These are phyloP conservation scores for Eulithis testata DNA, from an alignment of 2,888 invertebrate species.

Conservation along the genomic window DNA sequence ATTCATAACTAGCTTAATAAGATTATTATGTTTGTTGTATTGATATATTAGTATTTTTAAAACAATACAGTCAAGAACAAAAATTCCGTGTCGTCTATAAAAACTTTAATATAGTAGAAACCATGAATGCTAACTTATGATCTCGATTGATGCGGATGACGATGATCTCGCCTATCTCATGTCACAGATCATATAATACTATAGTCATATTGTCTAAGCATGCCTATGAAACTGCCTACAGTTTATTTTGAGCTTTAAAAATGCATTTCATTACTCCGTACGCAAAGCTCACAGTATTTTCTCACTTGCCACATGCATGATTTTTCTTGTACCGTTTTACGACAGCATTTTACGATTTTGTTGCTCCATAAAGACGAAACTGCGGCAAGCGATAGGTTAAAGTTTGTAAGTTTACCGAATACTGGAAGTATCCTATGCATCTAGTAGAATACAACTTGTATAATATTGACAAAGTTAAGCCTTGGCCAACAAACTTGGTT, in stretches of 20 bases:
- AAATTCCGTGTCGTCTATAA: too few species aligned
- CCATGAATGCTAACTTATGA: too few species aligned
- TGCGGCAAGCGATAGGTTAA: constrained; percentile 36
- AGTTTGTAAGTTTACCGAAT: constrained; percentile 36
- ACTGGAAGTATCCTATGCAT: constrained; percentile 20
- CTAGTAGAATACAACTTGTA: constrained; percentile 8
- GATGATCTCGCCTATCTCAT: too few species aligned
- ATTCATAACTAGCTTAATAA: constrained; percentile 20
- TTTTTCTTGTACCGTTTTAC: constrained; percentile 8
- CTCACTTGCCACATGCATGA: constrained; percentile 6
- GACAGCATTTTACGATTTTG: constrained; percentile 23
- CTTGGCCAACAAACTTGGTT: constrained; percentile 7
- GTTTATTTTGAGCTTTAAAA: not conserved
- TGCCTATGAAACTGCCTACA: not conserved
- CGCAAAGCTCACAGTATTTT: not conserved
- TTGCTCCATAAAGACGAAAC: constrained; percentile 31
- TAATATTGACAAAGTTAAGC: constrained; percentile 24
- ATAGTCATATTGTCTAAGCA: not conserved
- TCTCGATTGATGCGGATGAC: too few species aligned
- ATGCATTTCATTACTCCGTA: not conserved
- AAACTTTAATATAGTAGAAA: too few species aligned
- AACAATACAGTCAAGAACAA: too few species aligned
- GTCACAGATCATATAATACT: too few species aligned
- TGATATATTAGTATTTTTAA: not conserved
- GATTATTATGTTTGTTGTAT: constrained; percentile 5